phyloP scores from a whole-genome alignment of 2,797 vertebrate genomes.

The Lutjanus argentimaculatus region DNA sequence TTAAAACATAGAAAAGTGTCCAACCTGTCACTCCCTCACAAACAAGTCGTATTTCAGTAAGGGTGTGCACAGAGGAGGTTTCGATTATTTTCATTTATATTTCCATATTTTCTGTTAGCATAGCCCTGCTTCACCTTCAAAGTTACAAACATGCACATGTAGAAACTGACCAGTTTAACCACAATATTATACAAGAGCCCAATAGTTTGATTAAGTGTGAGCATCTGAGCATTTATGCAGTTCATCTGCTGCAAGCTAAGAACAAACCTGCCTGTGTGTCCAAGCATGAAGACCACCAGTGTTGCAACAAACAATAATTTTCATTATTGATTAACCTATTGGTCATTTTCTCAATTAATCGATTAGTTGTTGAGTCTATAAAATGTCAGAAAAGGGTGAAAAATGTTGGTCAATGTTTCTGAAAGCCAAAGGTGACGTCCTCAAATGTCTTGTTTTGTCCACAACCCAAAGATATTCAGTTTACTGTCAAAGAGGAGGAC shows the following conservation, averaged over 20 bases:
- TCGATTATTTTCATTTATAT: background rate
- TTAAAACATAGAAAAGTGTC: constrained; percentile 17
- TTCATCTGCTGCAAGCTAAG: background rate
- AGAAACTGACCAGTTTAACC: background rate
- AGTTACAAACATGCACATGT: background rate
- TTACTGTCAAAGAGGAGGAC: too few species aligned
- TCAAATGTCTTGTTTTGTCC: too few species aligned
- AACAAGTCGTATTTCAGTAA: background rate
- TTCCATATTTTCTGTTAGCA: background rate
- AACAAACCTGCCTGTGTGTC: background rate
- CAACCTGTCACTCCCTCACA: background rate
- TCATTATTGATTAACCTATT: too few species aligned
- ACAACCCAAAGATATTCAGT: too few species aligned
- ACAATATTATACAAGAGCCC: background rate
- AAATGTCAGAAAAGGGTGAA: too few species aligned
- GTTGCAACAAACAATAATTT: too few species aligned
- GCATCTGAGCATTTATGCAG: background rate
- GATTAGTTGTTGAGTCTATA: too few species aligned
- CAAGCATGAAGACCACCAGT: background rate
- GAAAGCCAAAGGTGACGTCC: too few species aligned
- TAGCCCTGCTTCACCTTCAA: background rate
- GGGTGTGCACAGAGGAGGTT: background rate
- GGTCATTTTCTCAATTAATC: too few species aligned
- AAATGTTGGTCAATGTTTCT: too few species aligned
- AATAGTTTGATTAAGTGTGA: background rate